Conservation (phyloP, 2,113 vertebrate species). For the Balaenoptera acutorostrata region DNA sequence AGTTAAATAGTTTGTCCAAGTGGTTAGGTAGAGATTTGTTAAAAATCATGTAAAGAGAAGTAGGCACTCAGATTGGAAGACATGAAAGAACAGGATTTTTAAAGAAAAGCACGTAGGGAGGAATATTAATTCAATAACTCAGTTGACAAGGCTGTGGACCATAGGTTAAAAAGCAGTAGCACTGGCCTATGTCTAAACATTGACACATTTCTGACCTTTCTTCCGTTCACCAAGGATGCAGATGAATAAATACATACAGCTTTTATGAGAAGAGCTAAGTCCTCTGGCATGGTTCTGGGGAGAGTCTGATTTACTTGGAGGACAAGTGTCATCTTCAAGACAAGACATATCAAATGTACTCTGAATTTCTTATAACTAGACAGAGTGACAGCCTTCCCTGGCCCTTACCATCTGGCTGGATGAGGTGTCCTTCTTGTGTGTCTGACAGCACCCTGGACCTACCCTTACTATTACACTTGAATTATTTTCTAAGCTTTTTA, state of each 20-base stretch:
- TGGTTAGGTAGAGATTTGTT: background rate
- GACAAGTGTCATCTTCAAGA: background rate
- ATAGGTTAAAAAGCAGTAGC: background rate
- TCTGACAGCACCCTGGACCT: background rate
- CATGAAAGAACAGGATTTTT: constrained; percentile 24
- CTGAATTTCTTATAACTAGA: background rate
- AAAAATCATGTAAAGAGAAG: background rate
- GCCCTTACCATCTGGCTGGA: background rate
- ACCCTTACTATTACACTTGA: background rate
- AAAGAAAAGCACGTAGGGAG: background rate
- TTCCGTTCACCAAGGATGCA: background rate
- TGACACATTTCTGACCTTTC: background rate
- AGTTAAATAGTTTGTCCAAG: background rate
- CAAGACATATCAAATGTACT: background rate
- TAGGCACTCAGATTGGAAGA: background rate
- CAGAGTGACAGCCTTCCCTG: background rate
- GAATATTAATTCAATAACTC: background rate
- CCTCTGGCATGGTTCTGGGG: background rate
- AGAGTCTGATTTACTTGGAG: background rate
- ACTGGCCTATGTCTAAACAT: background rate
- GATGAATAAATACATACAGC: background rate
- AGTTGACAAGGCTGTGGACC: background rate
- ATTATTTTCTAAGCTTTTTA: background rate
- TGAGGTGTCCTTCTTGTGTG: background rate
- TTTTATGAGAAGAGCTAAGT: background rate